Evolutionary conservation across 2,888 invertebrate species (phyloP), one percentile per base, ranked within the genome.

Genomic region (Gortyna flavago): DNA sequence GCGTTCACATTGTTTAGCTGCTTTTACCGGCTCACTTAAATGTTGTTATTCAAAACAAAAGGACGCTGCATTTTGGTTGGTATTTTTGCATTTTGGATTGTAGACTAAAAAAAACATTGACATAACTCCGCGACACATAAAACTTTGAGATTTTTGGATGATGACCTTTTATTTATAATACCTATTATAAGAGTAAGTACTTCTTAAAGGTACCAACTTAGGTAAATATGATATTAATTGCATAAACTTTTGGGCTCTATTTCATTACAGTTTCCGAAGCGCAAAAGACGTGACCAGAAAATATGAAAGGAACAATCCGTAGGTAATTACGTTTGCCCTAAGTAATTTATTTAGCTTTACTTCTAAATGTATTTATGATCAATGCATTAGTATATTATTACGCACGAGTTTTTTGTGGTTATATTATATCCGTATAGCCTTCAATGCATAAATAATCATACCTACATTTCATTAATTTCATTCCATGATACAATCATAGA

Each of bases 271-370:
- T 82, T 84, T 87, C 80, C 78, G 76, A 81, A 85, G 83, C 83
- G 76, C 82, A 74, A 68, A 78, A 84, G 73, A 84, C 91, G 92
- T 92, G 92, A 92, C 89, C 86, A 87, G 92, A 90, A 90, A 88
- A 77, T 80, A 83, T 85, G 73, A 83, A 86, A 85, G 69, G 86
- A 87, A 85, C 87, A 84, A 84, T 83, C 81, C 73, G 76, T 75
- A 83, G 84, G 78, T 80, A 85, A 84, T 87, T 83, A 75, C 62
- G 66, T 80, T 84, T 69, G 66, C 73, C 44, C 41, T 80, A 4
- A 62, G 35, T 65, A 75, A 86, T 80, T 80, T 75, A 77, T 79
- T 72, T 72, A 64, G 59, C 54, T 72, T 64, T 67, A 75, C 59
- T 78, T 70, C 64, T n/a, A 67, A 51, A 78, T 72, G 9, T 74